Conservation (phyloP, 2,888 invertebrate genomes). For the Luffia ferchaultella region DNA sequence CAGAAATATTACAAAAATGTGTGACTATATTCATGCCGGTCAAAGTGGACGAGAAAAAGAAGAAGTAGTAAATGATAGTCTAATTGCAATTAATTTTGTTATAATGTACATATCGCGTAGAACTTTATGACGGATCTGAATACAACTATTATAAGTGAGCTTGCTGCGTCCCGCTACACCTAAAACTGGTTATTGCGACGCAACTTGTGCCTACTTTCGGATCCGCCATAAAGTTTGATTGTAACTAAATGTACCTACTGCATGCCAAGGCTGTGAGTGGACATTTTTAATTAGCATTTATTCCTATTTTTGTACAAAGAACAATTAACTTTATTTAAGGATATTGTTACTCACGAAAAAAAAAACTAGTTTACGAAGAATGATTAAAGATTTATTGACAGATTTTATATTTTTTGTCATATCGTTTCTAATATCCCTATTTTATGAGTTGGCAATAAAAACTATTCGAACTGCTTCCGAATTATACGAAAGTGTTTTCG, state of each 20-base stretch:
- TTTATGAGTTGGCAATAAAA: not conserved
- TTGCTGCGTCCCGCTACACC: too few species aligned
- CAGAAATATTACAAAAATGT: constrained; percentile 73
- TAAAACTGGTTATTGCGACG: too few species aligned
- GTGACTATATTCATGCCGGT: constrained; percentile 35
- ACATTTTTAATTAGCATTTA: too few species aligned
- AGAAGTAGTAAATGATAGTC: constrained; percentile 22
- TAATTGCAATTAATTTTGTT: constrained; percentile 1
- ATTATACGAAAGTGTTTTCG: not conserved
- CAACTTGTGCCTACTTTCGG: too few species aligned
- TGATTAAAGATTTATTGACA: not conserved
- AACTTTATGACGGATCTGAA: not conserved
- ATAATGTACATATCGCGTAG: too few species aligned
- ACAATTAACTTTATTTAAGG: too few species aligned
- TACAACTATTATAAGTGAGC: not conserved
- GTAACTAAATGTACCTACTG: too few species aligned
- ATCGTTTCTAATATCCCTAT: not conserved
- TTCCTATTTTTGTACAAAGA: too few species aligned
- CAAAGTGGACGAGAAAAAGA: constrained; percentile 31
- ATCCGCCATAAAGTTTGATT: too few species aligned
- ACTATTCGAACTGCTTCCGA: not conserved
- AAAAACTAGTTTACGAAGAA: too few species aligned
- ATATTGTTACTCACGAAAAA: too few species aligned
- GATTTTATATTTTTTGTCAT: not conserved
- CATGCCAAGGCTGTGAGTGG: too few species aligned